phyloP scores from a whole-genome alignment of 2,888 invertebrate species.

The Drosophila kanekoi region DNA sequence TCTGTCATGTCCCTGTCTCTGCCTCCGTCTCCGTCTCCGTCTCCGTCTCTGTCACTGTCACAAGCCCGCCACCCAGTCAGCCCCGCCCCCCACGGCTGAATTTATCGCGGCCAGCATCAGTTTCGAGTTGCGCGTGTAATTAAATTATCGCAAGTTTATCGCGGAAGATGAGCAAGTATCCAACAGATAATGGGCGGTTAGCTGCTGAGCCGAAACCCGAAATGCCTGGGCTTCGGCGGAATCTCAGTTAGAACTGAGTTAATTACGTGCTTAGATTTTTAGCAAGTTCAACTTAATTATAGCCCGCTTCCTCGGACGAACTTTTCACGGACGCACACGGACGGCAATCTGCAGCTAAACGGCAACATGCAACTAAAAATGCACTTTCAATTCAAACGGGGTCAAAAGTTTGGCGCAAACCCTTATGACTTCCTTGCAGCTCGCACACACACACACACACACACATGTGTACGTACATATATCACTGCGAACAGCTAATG shows the following conservation, averaged over 20 bases:
- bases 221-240: slow-evolving; percentile 28
- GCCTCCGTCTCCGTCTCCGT: slow-evolving; percentile 32
- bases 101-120: slow-evolving; percentile 38
- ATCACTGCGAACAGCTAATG: background rate
- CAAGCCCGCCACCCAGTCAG: background rate
- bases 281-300: slow-evolving; percentile 53
- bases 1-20: too few species aligned
- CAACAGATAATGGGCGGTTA: slow-evolving; percentile 18
- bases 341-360: slow-evolving; percentile 9
- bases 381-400: slow-evolving; percentile 8
- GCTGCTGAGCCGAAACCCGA: slow-evolving; percentile 19
- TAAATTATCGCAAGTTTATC: slow-evolving; percentile 69
- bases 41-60: slow-evolving; percentile 33
- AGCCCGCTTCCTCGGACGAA: slow-evolving; percentile 23
- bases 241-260: slow-evolving; percentile 48
- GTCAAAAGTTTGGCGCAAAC: background rate
- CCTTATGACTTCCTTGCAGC: background rate
- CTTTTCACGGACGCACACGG: slow-evolving; percentile 13
- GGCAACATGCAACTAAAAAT: slow-evolving; percentile 12
- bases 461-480: background rate
- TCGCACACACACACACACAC: background rate
- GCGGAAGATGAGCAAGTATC: slow-evolving; percentile 46
- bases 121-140: slow-evolving; percentile 63
- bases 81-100: background rate
- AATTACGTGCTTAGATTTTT: slow-evolving; percentile 63